Evolutionary conservation across 2,797 vertebrate species (phyloP), one percentile per base, ranked within the genome.

Genomic region (Anas acuta): DNA sequence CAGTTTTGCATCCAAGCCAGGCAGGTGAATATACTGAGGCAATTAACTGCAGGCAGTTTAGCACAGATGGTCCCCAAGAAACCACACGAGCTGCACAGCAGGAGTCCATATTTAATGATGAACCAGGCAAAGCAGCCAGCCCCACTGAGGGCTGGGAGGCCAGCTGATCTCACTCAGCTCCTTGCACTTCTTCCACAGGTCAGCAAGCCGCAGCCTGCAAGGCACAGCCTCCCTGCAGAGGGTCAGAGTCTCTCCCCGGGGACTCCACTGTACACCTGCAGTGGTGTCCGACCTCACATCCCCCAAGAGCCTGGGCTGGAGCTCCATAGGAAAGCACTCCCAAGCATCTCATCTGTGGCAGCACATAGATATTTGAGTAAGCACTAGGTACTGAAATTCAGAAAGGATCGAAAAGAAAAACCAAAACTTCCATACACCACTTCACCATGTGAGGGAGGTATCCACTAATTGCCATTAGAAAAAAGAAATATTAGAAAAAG

Each of bases 11-110:
- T 35, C 35, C 35, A 18, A 87, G 65, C 41, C 75, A 94, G 91
- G 62, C 71, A 96, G 76, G 84, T 83, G 62, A 93, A 73, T 15
- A 37, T 12, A 89, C 45, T 43, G 66, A 93, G 61, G 79, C 87
- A 92, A 91, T 87, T 89, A 95, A 43, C 62, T 45, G 13, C 87
- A 93, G 85, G 70, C 89, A 94, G 79, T 18, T 87, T 79, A 84
- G 94, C 91, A 96, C 93, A 96, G 95, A 96, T 87, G 94, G 92
- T 33, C 84, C 93, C 89, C 84, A 92, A 75, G 89, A 94, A 92
- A 37, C 43, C 26, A 43, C 93, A 33, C 1, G 53, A 69, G 53
- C 80, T 39, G 70, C 90, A 90, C 94, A 95, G 95, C 91, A 93
- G 88, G 94, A 81, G 71, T 56, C 89, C n/a, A 0, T 62, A 75